A percentile compares a stretch with the other conserved stretches of the same genome.
phyloP scores from a whole-genome alignment of 1,140 invertebrate species.

The Venturia canescens region DNA sequence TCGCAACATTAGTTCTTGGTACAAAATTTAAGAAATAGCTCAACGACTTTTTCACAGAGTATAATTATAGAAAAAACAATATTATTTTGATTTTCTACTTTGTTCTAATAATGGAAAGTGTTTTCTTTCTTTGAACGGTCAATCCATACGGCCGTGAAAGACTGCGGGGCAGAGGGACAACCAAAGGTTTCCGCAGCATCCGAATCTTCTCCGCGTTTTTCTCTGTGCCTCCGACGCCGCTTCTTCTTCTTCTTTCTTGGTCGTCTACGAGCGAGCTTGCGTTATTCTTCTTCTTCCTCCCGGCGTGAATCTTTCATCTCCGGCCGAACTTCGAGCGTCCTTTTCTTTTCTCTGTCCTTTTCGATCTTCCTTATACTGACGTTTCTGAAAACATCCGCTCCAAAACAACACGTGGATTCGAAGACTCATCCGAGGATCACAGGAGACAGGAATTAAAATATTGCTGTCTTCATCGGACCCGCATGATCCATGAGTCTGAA shows the following conservation, averaged over 20 bases:
- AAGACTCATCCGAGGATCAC: neutral
- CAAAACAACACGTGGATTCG: constrained; percentile 67
- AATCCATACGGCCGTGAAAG: constrained; percentile 68
- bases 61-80: neutral
- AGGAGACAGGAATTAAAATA: neutral
- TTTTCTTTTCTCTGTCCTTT: constrained; percentile 46
- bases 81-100: constrained; percentile 64
- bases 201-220: constrained; percentile 59
- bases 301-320: constrained; percentile 64
- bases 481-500: neutral
- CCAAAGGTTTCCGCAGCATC: constrained; percentile 66
- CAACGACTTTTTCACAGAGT: neutral
- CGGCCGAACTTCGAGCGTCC: constrained; percentile 45
- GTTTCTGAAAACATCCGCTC: constrained; percentile 64
- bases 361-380: constrained; percentile 60
- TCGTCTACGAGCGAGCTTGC: constrained; percentile 29
- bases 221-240: neutral
- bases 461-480: neutral
- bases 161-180: constrained; percentile 55
- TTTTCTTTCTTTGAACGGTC: constrained; percentile 68
- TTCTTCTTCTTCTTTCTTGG: constrained; percentile 34
- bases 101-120: constrained; percentile 73
- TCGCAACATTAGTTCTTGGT: neutral
- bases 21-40: neutral
- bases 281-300: constrained; percentile 50